Base-by-base conservation (phyloP, 2,888 invertebrate species). In the Capitulum mitella region DNA sequence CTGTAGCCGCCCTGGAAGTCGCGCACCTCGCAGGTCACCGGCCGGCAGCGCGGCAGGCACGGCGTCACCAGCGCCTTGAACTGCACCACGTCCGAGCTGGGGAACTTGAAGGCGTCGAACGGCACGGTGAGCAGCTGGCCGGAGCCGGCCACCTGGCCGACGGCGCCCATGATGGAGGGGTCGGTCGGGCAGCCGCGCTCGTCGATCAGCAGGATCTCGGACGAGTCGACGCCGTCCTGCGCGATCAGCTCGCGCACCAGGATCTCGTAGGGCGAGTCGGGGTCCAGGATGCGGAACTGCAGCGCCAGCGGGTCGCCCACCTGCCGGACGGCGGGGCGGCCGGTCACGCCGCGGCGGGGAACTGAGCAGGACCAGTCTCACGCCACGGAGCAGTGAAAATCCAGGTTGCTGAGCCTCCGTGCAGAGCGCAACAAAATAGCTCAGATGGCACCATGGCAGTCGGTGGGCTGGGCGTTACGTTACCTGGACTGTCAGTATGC, bases 241-340 rank as follows among this genome's bases (percentile, higher is more conserved):
- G 87, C 87, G 34, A 87, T 84, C 77, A 87, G 82, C 80, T 87
- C 87, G 29, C 87, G 83, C 22, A 87, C 87, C 83, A 87, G 87
- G 70, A 87, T 87, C 82, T 87, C 86, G 81, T 87, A 87, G 3
- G 87, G 87, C 51, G 84, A 85, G 81, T 85, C 83, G 54, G 80
- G 78, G 80, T 87, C 87, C 6, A 84, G 82, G 79, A 87, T 86
- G 80, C 86, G 85, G 80, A 87, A 87, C 64, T 85, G 84, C n/a
- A 87, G 84, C 58, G 86, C 85, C 61, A 87, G 83, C 14, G 86
- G 85, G 82, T 87, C 87, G 43, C 87, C 87, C 78, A 87, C 87
- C 83, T 84, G 82, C 0, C 32, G 34, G 34, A 14, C 51, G 16
- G 79, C 79, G 19, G 46, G 37, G 19, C 48, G 3, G 46, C 74